Base-by-base conservation (phyloP, 2,888 invertebrate genomes). In the Heliconius sara region DNA sequence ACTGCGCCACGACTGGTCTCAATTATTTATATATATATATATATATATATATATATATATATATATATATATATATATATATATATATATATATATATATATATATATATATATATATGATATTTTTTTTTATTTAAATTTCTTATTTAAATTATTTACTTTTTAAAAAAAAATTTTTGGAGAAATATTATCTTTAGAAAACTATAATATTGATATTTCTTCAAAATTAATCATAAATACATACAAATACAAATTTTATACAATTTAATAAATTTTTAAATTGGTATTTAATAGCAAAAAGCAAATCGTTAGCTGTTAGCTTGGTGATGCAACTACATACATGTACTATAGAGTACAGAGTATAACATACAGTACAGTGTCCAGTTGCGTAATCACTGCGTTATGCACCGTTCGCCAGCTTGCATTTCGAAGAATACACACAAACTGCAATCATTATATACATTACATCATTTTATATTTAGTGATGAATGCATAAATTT, bases 351-450 rank as follows among this genome's bases (percentile, higher is more conserved):
- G 7, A 43, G 12, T 68, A 22, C n/a, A 52, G 6, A 52, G n/a
- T n/a, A 39, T 22, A 39, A 39, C 1, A 2, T 39, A 60, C 47
- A 65, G 30, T 47, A 47, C 22, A 5, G 65, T 72, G 77, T n/a
- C 65, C n/a, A 39, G 34, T 60, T 75, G 60, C 74, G 68, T 74
- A 78, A 78, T 78, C 3, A 52, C 25, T 66, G 43, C 34, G 65
- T 78, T 72, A 34, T 60, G 66, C 47, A 39, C 52, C 25, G 34
- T 22, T 12, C 39, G 65, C 52, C 27, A 47, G 71, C 77, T 65
- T 73, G 68, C 67, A 66, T 74, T 78, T 78, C 78, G 68, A 68
- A 74, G 78, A 79, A 79, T 75, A 68, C 52, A 60, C 57, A 60
- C 60, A 22, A 57, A 57, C 73, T 78, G 43, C 57, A 78, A 78